Base-by-base conservation (phyloP, 1,140 invertebrate genomes). In the Camponotus floridanus region DNA sequence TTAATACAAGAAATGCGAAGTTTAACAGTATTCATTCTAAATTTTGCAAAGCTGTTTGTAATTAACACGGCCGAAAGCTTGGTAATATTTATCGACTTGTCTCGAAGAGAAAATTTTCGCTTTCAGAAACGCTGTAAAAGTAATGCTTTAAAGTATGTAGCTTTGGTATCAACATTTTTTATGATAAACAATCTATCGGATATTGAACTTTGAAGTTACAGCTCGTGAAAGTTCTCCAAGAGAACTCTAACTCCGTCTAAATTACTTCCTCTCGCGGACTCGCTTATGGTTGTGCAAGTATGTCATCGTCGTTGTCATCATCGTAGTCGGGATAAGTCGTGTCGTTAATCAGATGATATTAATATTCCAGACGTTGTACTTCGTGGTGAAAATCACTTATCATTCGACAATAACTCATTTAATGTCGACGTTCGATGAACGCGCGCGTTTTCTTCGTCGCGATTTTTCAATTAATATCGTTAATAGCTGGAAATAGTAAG, bases 351-450 rank as follows among this genome's bases (percentile, higher is more conserved):
- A 74, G 79, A 57, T 36, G 39, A 42, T 83, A 74, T 83, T 74
- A 83, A 83, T 83, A 83, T 74, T 83, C 68, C 55, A 36, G 51
- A 61, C 67, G 67, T 48, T 68, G 68, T 33, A 9, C n/a, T n/a
- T 71, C 79, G 51, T 55, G 79, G 68, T 74, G 68, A n/a, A 74
- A 83, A 83, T 83, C 68, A 55, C 68, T 83, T 83, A 73, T 74
- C 55, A 42, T 83, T 48, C 55, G 39, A 83, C 57, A 39, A 33
- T 81, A 57, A 36, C 65, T 71, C 67, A 42, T 73, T 81, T 57
- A 71, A n/a, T 45, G 36, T 26, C 1, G 64, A 3, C 70, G 7
- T 21, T 8, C 78, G 64, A 9, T 64, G 31, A 48, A 68, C 45
- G 57, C 21, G 39, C 21, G 39, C 67, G 51, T 51, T 81, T 81